Evolutionary conservation across 2,888 invertebrate species (phyloP), one percentile per base, ranked within the genome.

Genomic region (Pomacea canaliculata): DNA sequence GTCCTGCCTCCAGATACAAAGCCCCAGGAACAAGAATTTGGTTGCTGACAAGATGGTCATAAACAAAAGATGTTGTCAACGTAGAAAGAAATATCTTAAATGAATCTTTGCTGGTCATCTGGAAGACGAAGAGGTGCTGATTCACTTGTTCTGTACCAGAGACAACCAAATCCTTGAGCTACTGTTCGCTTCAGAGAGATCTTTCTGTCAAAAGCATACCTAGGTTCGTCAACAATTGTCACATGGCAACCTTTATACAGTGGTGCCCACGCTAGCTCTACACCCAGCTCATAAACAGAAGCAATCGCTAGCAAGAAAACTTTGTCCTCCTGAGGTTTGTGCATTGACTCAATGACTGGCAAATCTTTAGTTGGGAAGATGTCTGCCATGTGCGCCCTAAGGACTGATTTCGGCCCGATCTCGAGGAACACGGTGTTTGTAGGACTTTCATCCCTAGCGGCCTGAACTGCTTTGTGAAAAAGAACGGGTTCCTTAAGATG

Each of bases 321-420:
- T 12, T 67, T 59, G 27, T 37, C 68, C 70, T 80, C 82, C 4
- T 69, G 68, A 2, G 76, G 70, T 65, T 76, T 79, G 18, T 68
- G 70, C 79, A 83, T 76, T 13, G 80, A 79, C 12, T 72, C 65
- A 18, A 83, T 65, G 48, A 70, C 37, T n/a, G 56, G 27, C 0
- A 72, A n/a, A n/a, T n/a, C 73, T 9, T 73, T 75, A 8, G 70
- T 67, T 10, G 77, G 74, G 19, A 82, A 79, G 9, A 83, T 81
- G n/a, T 83, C 78, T n/a, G 23, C 63, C 3, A 82, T 48, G 67
- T 84, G 81, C 7, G 81, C 73, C 16, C 73, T 59, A 19, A 85
- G 67, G 46, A 85, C 85, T 18, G 85, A 85, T 65, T 76, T 81
- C 27, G 86, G 86, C 16, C 86, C 86, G 46, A 87, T 83, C 76